These are phyloP conservation scores for Xestia sexstrigata DNA, from an alignment of 2,888 invertebrate species.

Conservation along the genomic window DNA sequence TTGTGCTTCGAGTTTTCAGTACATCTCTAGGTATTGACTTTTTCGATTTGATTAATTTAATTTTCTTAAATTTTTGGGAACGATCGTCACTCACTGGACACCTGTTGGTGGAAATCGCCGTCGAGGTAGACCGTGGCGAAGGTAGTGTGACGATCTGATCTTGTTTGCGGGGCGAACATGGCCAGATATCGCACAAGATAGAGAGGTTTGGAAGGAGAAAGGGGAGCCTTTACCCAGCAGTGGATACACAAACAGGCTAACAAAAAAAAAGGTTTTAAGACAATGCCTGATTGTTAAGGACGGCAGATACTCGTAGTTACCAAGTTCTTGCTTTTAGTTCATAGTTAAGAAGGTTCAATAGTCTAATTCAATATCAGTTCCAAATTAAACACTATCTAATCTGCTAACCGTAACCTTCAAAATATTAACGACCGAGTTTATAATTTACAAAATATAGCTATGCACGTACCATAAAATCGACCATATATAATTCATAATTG, in stretches of 20 bases:
- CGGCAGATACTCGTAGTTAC: neutral
- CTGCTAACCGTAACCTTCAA: constrained; percentile 16
- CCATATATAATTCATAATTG: constrained; percentile 61
- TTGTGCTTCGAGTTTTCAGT: neutral
- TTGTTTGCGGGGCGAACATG: too few species aligned
- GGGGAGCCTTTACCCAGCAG: too few species aligned
- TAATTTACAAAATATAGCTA: constrained; percentile 26
- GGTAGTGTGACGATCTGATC: too few species aligned
- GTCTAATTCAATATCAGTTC: neutral
- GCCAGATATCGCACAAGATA: too few species aligned
- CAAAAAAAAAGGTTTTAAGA: too few species aligned
- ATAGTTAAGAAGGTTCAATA: neutral
- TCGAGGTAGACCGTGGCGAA: too few species aligned
- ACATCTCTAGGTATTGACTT: too few species aligned
- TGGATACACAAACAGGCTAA: too few species aligned
- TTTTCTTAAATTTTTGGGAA: neutral
- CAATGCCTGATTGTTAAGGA: neutral
- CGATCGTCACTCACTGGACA: too few species aligned
- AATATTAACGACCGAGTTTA: constrained; percentile 21
- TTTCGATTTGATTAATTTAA: too few species aligned
- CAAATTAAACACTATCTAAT: neutral
- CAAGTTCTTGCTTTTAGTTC: neutral
- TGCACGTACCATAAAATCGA: constrained; percentile 49
- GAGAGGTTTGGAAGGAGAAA: too few species aligned
- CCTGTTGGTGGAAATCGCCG: too few species aligned